A percentile compares a stretch with the other conserved stretches of the same genome.
phyloP scores from a whole-genome alignment of 92 coral and sea anemone genomes.

The Blastomussa wellsi region DNA sequence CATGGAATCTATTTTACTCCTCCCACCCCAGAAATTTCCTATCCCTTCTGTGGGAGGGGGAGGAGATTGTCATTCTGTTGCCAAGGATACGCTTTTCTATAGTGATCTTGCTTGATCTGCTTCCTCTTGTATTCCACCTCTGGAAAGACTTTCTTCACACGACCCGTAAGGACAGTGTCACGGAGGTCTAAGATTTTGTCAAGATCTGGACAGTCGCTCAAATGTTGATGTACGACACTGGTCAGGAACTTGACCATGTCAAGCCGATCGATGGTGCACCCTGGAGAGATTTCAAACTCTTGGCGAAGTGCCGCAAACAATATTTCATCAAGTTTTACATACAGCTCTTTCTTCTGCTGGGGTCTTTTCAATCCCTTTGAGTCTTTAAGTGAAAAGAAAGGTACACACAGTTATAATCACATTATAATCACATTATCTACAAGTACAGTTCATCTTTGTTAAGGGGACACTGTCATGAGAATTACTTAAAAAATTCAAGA shows the following conservation, averaged over 20 bases:
- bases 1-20: too few relatives aligned
- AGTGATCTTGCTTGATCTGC: conserved; percentile 82
- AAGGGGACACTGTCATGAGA: too few relatives aligned
- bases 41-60: too few relatives aligned
- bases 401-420: too few relatives aligned
- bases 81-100: conserved; percentile 90
- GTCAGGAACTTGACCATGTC: conserved; percentile 87
- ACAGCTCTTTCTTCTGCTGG: conserved; percentile 77
- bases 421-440: too few relatives aligned
- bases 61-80: too few relatives aligned
- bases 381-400: conserved; percentile 14
- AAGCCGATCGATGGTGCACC: conserved; percentile 75
- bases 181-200: conserved; percentile 81
- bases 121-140: conserved; percentile 88
- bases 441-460: too few relatives aligned
- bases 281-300: conserved; percentile 79
- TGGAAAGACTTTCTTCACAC: conserved; percentile 94
- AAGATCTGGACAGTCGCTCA: conserved; percentile 69
- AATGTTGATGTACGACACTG: conserved; percentile 60
- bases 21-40: too few relatives aligned
- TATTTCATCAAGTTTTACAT: conserved; percentile 79
- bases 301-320: conserved; percentile 76
- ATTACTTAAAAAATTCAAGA: too few relatives aligned
- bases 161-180: conserved; percentile 88
- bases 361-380: conserved; percentile 52